Conservation (phyloP, 2,113 vertebrate genomes). For the Cichladusa arquata region DNA sequence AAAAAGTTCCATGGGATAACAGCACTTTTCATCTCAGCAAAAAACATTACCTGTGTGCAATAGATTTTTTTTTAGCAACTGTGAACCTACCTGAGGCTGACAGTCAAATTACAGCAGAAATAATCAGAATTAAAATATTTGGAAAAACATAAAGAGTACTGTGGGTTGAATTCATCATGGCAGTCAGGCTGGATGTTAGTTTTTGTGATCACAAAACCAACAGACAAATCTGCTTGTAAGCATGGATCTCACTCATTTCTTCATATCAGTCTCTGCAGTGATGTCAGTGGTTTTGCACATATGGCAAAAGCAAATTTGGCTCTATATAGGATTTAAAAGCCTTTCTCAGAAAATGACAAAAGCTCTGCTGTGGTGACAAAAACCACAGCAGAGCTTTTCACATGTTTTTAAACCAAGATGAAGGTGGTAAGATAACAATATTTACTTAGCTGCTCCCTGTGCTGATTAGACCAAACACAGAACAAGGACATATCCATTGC, state of each 20-base stretch:
- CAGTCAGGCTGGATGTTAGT: neutral
- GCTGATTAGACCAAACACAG: neutral
- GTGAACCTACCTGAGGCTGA: neutral
- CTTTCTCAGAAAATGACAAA: neutral
- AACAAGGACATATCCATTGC: neutral
- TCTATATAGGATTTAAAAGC: neutral
- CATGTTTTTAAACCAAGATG: neutral
- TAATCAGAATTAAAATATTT: neutral
- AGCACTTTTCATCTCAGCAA: neutral
- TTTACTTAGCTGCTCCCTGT: neutral
- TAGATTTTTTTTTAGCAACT: neutral
- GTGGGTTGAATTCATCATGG: neutral
- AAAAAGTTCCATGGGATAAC: neutral
- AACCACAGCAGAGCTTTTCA: neutral
- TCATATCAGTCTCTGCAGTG: rapidly evolving
- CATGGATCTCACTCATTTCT: neutral
- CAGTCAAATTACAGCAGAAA: neutral
- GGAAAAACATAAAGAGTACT: neutral
- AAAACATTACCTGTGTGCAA: neutral
- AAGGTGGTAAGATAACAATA: neutral
- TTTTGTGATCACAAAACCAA: neutral
- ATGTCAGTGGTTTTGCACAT: neutral
- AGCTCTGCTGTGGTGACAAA: neutral
- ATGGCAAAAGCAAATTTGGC: neutral
- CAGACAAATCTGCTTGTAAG: neutral